Evolutionary conservation across 2,797 vertebrate species (phyloP), one percentile per base, ranked within the genome.

Genomic region (Lithobates pipiens): DNA sequence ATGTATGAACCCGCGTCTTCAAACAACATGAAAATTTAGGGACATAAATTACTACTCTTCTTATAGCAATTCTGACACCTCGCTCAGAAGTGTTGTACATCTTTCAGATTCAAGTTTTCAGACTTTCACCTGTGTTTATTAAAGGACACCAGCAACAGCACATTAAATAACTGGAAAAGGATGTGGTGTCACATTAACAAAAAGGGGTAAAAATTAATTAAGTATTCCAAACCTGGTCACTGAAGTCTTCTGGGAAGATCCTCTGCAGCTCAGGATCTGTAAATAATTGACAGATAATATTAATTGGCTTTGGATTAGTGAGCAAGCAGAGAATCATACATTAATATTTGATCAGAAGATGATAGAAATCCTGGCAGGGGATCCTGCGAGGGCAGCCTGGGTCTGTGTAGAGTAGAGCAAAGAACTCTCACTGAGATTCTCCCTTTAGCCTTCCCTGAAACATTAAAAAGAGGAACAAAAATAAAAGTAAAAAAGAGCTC

Each of bases 241-340:
- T 97, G 95, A 95, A 95, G 94, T 98, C 98, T 95, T 97, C 91
- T 29, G 97, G 97, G 98, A 98, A 96, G 95, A 96, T 96, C 96
- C 96, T 96, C 96, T 96, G 95, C 97, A 99, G 97, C 97, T 99
- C 97, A 97, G 97, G 96, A 99, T 99, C 97, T 98, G 97, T 99
- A 98, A 99, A 99, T 99, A 99, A 99, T 99, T 99, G 98, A 99
- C 97, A 99, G 98, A 98, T 99, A 98, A 99, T 99, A 99, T 99
- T 99, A 99, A 99, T 99, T 99, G 98, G 98, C 97, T 98, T 98
- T 99, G 97, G 97, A 99, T 99, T 99, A 98, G 97, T 97, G 97
- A 98, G 97, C 97, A 98, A 96, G 97, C 96, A 97, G 96, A 97
- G 97, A 97, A 97, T 98, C 97, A 96, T 96, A 96, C 98, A 99